These are phyloP conservation scores for Diglossa cyanea DNA, from an alignment of 2,797 vertebrate genomes.

Conservation along the genomic window DNA sequence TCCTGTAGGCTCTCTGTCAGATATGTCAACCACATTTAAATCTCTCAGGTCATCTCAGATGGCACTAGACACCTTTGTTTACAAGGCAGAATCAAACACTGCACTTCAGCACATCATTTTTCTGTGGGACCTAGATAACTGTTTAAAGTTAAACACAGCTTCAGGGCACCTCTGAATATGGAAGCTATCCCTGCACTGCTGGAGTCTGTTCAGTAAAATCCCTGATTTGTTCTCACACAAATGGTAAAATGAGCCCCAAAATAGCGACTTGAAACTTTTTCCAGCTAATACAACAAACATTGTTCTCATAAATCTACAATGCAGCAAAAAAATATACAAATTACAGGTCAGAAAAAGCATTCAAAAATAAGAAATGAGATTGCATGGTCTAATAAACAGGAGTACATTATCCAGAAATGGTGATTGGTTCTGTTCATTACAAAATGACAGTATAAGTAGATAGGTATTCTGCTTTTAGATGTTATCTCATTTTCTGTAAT, in stretches of 20 bases:
- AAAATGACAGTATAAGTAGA: not conserved
- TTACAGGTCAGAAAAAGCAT: not conserved
- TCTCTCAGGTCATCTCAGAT: not conserved
- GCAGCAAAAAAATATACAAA: not conserved
- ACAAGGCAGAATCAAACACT: not conserved
- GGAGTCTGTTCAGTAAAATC: not conserved
- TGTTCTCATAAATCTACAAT: not conserved
- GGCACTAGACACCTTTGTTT: not conserved
- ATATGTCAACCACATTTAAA: not conserved
- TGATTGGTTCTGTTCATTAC: not conserved
- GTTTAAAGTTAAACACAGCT: not conserved
- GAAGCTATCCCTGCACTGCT: not conserved
- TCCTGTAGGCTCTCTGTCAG: not conserved
- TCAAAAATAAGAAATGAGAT: not conserved
- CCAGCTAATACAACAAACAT: not conserved
- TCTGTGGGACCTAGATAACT: not conserved
- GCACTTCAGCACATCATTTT: not conserved
- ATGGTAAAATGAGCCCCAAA: not conserved
- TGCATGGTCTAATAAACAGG: not conserved
- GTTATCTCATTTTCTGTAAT: not conserved
- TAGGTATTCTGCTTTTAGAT: not conserved
- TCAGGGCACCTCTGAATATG: not conserved
- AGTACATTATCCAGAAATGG: not conserved
- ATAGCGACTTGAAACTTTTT: not conserved
- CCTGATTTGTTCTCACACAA: not conserved